Base-by-base conservation (phyloP, 2,797 vertebrate genomes). In the Artibeus jamaicensis region DNA sequence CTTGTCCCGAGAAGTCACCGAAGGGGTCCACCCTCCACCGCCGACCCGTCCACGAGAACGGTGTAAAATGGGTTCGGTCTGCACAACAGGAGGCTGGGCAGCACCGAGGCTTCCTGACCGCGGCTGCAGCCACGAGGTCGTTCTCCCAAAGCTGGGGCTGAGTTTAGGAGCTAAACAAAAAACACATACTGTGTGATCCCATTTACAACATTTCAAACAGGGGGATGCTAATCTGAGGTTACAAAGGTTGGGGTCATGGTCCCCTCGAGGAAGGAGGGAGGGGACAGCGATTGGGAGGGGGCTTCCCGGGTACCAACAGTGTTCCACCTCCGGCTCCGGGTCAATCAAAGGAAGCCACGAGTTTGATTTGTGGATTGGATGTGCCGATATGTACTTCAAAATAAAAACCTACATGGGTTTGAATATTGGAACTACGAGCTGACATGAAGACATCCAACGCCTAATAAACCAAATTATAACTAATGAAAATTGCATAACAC, bases 141-240 rank as follows among this genome's bases (percentile, higher is more conserved):
- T 90, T 7, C 57, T 91, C 46, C 42, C 53, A 55, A 68, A n/a
- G 22, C 34, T 37, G 39, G 77, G 46, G 10, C 11, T 53, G 77
- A 42, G 37, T 71, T 59, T 74, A 77, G 24, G 86, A 90, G 15
- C 70, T 57, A 65, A 91, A 78, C 9, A 46, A 55, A 65, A 42
- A 73, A 67, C 32, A 67, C 2, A 2, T 24, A 42, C 19, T 24
- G 16, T 39, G 24, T 21, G 42, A 53, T 37, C 53, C 29, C 44
- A n/a, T 53, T 11, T 34, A 29, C 62, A 48, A 71, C 29, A n/a
- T 39, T 85, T 79, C 39, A 67, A 70, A 19, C 21, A 74, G 50
- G 44, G n/a, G 26, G 67, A 85, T 44, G 21, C 0, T 14, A 46
- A 86, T 37, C 19, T 34, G 5, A 53, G 42, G 2, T 83, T 59